Base-by-base conservation (phyloP, 2,888 invertebrate genomes). In the Troglohyphantes excavatus region DNA sequence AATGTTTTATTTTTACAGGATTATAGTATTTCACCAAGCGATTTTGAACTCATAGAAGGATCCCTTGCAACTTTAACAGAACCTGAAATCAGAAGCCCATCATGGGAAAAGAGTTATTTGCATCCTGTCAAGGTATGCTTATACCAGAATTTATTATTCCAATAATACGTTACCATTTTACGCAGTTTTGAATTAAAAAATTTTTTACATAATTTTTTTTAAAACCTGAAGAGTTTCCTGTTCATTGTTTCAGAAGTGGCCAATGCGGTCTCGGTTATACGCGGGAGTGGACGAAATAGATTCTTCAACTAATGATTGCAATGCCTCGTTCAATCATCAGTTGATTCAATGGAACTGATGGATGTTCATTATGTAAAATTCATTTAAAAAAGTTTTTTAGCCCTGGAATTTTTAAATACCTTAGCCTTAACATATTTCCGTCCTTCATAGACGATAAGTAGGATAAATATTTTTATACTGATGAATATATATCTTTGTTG, bases 181-280 rank as follows among this genome's bases (percentile, higher is more conserved):
- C n/a, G n/a, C n/a, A n/a, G n/a, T n/a, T n/a, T n/a, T n/a, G n/a
- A n/a, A n/a, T n/a, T n/a, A n/a, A n/a, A n/a, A n/a, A n/a, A n/a
- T n/a, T n/a, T n/a, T n/a, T n/a, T n/a, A n/a, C 7, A 2, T 39
- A 1, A 39, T 39, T 39, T 39, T 39, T 39, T 39, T n/a, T n/a
- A n/a, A n/a, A n/a, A n/a, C n/a, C n/a, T n/a, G n/a, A 39, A 39
- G 39, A 1, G 13, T 39, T 11, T 39, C 13, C 13, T 53, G n/a
- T 29, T 27, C 19, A 29, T 29, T 19, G 2, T 87, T 70, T 27
- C 26, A 91, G 91, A 91, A 91, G 73, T 91, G 91, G 91, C 91
- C 91, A 0, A 91, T 91, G 91, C 67, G 91, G n/a, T 91, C 91
- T 26, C 84, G 91, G 39, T 59, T 91, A 11, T 91, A 91, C 19